phyloP scores from a whole-genome alignment of 2,113 vertebrate genomes.

The cattle (Bos taurus) region ARS-UCD2.0 NC_037329.1:61549501-61550000 shows the following conservation, averaged over 20 bases:
- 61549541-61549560: neutral
- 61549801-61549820: neutral
- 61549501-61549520: neutral
- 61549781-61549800: neutral
- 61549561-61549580: neutral
- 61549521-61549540: neutral
- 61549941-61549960: neutral
- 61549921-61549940: accelerated
- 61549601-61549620: neutral
- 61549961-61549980: neutral
- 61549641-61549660: neutral
- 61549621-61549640: neutral
- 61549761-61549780: neutral
- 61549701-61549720: accelerated
- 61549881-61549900: too few relatives aligned
- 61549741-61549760: accelerated
- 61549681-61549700: neutral
- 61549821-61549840: neutral
- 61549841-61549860: neutral
- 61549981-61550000: neutral
- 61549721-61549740: neutral
- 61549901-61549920: too few relatives aligned
- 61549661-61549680: neutral
- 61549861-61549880: neutral
- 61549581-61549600: neutral